Percentiles rank a stretch among this genome's conserved stretches.
phyloP scores from a whole-genome alignment of 2,113 vertebrate species.

The Lichenostomus cassidix region DNA sequence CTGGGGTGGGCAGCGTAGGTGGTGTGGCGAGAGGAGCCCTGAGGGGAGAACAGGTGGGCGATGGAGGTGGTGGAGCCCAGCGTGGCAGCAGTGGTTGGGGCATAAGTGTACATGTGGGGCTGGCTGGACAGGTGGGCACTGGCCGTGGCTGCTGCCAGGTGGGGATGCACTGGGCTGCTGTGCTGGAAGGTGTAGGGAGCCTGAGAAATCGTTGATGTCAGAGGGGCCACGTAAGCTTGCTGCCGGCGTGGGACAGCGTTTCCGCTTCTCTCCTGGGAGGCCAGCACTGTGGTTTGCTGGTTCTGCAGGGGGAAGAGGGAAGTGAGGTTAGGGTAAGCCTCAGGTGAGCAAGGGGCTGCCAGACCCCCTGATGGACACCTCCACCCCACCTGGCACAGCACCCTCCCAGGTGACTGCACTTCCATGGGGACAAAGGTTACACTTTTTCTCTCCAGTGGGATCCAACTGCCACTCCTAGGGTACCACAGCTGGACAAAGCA shows the following conservation, averaged over 20 bases:
- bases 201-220: conserved; percentile 82
- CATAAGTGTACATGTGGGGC: conserved; percentile 92
- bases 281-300: conserved; percentile 83
- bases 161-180: conserved; percentile 81
- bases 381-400: neutral
- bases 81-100: conserved; percentile 87
- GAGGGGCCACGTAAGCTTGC: conserved; percentile 85
- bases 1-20: conserved; percentile 82
- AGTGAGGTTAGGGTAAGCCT: neutral
- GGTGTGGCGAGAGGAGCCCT: conserved; percentile 80
- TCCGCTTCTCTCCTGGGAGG: conserved; percentile 82
- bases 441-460: neutral
- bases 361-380: neutral
- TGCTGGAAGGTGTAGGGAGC: conserved; percentile 91
- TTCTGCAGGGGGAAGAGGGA: conserved; percentile 75
- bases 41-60: conserved; percentile 87
- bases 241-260: conserved; percentile 84
- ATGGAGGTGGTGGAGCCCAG: conserved; percentile 92
- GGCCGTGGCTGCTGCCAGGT: conserved; percentile 85
- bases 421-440: neutral
- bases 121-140: conserved; percentile 78
- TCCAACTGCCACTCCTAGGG: neutral
- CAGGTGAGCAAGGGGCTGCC: neutral
- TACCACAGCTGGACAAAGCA: neutral
- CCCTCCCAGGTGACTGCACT: neutral